These are phyloP conservation scores for Agrenia bidenticulata DNA, from an alignment of 2,888 invertebrate genomes.

Conservation along the genomic window DNA sequence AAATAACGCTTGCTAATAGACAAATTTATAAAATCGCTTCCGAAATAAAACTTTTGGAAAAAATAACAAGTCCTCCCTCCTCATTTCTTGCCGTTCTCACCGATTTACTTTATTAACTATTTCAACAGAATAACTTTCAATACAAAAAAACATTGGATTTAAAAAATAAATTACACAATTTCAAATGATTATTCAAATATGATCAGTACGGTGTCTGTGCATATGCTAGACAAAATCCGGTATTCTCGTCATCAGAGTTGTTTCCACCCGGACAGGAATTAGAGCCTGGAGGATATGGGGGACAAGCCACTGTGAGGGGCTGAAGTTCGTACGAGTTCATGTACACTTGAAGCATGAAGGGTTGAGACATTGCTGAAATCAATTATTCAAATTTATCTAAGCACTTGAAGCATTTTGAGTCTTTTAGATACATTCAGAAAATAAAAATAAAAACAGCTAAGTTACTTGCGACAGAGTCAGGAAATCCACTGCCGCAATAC, in stretches of 20 bases:
- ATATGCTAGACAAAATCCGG: conserved; percentile 45
- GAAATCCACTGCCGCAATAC: conserved; percentile 46
- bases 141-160: background rate
- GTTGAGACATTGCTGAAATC: conserved; percentile 37
- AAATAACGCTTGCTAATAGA: conserved; percentile 40
- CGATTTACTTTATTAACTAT: too few relatives aligned
- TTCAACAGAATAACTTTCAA: too few relatives aligned
- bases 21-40: conserved; percentile 37
- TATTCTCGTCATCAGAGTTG: conserved; percentile 31
- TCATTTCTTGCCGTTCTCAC: background rate
- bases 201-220: conserved; percentile 37
- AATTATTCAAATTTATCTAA: too few relatives aligned
- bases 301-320: conserved; percentile 17
- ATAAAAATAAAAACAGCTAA: background rate
- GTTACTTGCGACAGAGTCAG: conserved; percentile 35
- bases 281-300: conserved; percentile 16
- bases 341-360: conserved; percentile 47
- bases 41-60: conserved; percentile 37
- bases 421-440: too few relatives aligned
- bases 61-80: conserved; percentile 2
- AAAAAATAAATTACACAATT: too few relatives aligned
- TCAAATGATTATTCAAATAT: too few relatives aligned
- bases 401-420: too few relatives aligned
- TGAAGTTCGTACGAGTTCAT: conserved; percentile 41
- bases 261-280: conserved; percentile 9